Conservation (phyloP, 2,113 vertebrate species). For the Dasyornis broadbenti region DNA sequence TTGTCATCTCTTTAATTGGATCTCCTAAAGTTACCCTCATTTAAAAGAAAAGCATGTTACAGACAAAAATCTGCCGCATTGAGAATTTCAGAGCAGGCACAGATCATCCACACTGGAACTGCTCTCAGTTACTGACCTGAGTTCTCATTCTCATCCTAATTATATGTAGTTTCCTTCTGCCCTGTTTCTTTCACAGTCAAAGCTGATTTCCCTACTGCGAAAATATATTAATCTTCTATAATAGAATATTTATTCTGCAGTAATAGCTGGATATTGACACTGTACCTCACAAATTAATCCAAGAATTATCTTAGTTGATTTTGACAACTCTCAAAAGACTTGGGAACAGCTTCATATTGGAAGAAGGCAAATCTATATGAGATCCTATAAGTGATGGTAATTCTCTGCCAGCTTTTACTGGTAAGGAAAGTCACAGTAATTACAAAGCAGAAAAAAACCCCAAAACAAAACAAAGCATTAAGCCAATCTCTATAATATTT, state of each 20-base stretch:
- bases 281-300: neutral
- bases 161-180: neutral
- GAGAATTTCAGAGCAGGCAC: neutral
- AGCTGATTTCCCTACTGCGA: neutral
- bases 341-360: neutral
- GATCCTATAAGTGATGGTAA: neutral
- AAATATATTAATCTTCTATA: neutral
- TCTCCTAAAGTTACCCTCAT: neutral
- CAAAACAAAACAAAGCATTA: neutral
- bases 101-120: neutral
- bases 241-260: neutral
- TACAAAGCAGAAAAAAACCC: neutral
- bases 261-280: neutral
- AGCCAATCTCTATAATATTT: neutral
- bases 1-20: neutral
- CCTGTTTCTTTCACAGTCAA: neutral
- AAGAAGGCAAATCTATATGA: neutral
- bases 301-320: neutral
- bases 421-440: neutral
- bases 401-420: neutral
- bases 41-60: neutral
- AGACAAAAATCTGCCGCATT: neutral
- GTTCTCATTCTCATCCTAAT: neutral
- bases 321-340: neutral
- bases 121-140: neutral